A percentile compares a stretch with the other conserved stretches of the same genome.
These are phyloP conservation scores for Gibbula magus DNA, from an alignment of 2,888 invertebrate species.

Conservation along the genomic window DNA sequence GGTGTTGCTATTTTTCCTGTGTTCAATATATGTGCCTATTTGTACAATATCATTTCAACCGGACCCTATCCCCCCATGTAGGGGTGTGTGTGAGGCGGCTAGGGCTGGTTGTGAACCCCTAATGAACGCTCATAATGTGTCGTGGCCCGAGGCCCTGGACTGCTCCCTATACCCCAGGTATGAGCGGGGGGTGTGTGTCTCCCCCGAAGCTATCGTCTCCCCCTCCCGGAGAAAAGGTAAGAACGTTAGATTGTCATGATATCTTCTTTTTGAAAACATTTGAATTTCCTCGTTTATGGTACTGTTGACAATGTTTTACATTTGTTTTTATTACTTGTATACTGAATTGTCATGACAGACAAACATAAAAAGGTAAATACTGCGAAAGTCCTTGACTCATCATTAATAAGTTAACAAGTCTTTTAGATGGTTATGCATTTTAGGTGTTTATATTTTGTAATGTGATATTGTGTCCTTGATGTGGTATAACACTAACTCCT, in stretches of 20 bases:
- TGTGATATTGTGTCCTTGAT: no score
- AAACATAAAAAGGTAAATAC: neutral
- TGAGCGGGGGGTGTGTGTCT: constrained; percentile 67
- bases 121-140: constrained; percentile 64
- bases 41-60: constrained; percentile 67
- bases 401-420: no score
- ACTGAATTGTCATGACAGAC: neutral
- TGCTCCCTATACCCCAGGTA: constrained; percentile 66
- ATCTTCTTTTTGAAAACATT: neutral
- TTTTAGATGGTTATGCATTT: no score
- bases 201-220: constrained; percentile 66
- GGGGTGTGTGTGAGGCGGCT: constrained; percentile 66
- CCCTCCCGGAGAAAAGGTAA: constrained; percentile 36
- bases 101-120: constrained; percentile 66
- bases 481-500: no score
- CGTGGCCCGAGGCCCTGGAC: constrained; percentile 68
- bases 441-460: no score
- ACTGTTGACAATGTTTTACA: neutral
- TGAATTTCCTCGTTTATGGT: no score
- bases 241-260: neutral
- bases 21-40: constrained; percentile 70
- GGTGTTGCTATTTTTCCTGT: constrained; percentile 67
- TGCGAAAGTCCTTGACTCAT: no score
- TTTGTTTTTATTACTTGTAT: neutral
- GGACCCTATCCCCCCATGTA: constrained; percentile 68